Conservation (phyloP, 2,113 vertebrate genomes). For the Prolemur simus region DNA sequence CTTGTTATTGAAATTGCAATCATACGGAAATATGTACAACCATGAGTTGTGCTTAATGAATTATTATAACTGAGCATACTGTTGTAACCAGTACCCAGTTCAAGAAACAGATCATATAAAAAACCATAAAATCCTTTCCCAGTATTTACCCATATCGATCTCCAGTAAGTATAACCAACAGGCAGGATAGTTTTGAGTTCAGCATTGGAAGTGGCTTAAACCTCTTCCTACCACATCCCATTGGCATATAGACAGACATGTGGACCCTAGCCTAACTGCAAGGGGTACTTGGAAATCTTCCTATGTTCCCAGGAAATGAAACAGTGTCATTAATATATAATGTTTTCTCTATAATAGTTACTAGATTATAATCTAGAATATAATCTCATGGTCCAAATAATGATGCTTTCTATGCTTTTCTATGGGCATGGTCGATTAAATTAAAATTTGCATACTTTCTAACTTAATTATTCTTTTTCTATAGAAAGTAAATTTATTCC, state of each 20-base stretch:
- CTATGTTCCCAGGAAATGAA: not conserved
- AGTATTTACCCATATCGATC: not conserved
- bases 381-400: not conserved
- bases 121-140: not conserved
- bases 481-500: constrained; percentile 4
- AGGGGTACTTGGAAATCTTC: not conserved
- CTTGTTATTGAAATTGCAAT: not conserved
- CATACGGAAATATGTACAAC: not conserved
- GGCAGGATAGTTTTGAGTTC: not conserved
- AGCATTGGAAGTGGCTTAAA: not conserved
- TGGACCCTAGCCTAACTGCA: not conserved
- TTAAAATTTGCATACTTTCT: constrained; percentile 13
- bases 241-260: not conserved
- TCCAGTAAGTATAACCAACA: not conserved
- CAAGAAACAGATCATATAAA: not conserved
- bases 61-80: not conserved
- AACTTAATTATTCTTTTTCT: not conserved
- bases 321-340: not conserved
- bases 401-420: not conserved
- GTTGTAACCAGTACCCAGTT: not conserved
- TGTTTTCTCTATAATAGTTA: not conserved
- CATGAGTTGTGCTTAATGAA: not conserved
- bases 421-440: not conserved
- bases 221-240: not conserved
- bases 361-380: not conserved